Percentiles rank a stretch among this genome's conserved stretches.
Conservation (phyloP, 64 coral and sea anemone species). For the Pocillopora verrucosa region DNA sequence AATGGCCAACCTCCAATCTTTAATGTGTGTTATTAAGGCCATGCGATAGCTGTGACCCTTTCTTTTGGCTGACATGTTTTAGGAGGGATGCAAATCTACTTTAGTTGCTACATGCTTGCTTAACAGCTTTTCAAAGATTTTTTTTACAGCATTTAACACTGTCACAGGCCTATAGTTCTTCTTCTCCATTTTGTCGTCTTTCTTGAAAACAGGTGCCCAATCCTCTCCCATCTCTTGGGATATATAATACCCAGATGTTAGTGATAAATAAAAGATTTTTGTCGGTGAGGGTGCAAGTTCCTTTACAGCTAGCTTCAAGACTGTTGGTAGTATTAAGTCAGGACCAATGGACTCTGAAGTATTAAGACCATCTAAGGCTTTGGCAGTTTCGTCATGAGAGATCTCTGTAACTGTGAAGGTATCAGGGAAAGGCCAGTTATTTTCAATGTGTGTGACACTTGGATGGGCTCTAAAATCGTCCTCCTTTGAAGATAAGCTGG, state of each 20-base stretch:
- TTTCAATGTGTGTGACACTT: slow-evolving; percentile 37
- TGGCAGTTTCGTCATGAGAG: slow-evolving; percentile 14
- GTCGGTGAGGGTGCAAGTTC: slow-evolving; percentile 9
- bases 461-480: slow-evolving; percentile 31
- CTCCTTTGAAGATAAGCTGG: slow-evolving; percentile 21
- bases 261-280: slow-evolving; percentile 1
- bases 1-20: no score
- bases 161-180: slow-evolving; percentile 17
- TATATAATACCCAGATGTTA: slow-evolving; percentile 4
- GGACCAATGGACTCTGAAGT: slow-evolving; percentile 12
- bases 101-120: no score
- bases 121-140: slow-evolving; percentile 30
- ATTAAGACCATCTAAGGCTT: slow-evolving; percentile 20
- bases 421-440: background rate
- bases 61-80: no score
- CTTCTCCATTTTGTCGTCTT: background rate
- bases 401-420: slow-evolving; percentile 18
- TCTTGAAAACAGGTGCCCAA: background rate
- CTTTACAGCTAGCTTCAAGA: slow-evolving; percentile 33
- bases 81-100: no score
- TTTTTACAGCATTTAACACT: slow-evolving; percentile 46
- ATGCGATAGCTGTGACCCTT: no score
- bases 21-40: no score
- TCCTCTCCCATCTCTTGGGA: no score
- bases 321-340: slow-evolving; percentile 21